These are phyloP conservation scores for Drosophila infuscata DNA, from an alignment of 2,888 invertebrate genomes.

Conservation along the genomic window DNA sequence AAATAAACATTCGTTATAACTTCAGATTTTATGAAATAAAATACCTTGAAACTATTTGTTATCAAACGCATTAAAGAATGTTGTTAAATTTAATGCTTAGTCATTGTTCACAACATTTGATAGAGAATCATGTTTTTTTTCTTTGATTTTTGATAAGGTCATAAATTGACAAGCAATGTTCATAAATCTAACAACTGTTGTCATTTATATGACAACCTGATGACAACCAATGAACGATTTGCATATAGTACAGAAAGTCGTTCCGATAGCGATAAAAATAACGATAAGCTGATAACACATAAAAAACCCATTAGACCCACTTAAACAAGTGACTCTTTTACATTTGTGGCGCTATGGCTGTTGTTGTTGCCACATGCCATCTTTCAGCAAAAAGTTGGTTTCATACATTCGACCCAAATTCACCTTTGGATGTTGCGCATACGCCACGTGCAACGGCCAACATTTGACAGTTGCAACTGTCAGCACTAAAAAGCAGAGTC, in stretches of 20 bases:
- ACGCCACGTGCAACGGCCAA: constrained; percentile 40
- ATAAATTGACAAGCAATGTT: constrained; percentile 35
- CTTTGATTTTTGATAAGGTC: constrained; percentile 3
- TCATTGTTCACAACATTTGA: constrained; percentile 19
- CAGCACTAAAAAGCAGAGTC: constrained; percentile 47
- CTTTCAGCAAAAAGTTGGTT: constrained; percentile 1
- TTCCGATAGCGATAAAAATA: constrained; percentile 9
- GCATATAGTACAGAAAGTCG: constrained; percentile 12
- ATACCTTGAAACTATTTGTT: neutral
- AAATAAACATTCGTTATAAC: neutral
- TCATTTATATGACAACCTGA: constrained; percentile 1
- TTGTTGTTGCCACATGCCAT: neutral
- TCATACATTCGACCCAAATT: constrained; percentile 45
- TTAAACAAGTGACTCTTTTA: constrained; percentile 4
- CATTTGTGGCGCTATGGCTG: neutral
- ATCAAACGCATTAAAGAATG: neutral
- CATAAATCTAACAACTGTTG: constrained; percentile 15
- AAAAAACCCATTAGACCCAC: neutral
- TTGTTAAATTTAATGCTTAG: constrained; percentile 12
- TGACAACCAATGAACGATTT: constrained; percentile 3
- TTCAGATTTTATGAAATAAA: neutral
- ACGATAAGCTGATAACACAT: constrained; percentile 3
- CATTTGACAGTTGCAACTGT: constrained; percentile 49
- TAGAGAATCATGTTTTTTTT: constrained; percentile 3
- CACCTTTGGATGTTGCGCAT: constrained; percentile 46